These are phyloP conservation scores for Bufo bufo DNA, from an alignment of 2,113 vertebrate genomes.

Conservation along the genomic window DNA sequence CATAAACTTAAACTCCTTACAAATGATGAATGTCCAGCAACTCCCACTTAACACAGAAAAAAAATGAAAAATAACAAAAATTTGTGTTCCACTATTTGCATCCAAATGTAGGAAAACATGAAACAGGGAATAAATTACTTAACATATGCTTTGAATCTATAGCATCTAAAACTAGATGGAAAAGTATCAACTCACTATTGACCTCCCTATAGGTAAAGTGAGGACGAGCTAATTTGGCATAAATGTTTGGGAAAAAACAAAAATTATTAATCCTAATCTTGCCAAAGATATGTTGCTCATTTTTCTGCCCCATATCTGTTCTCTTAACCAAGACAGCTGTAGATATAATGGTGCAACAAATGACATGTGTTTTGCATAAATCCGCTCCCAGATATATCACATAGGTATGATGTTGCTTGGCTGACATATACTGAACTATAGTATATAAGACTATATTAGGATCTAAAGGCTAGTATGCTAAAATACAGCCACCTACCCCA, in stretches of 20 bases:
- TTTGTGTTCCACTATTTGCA: not conserved
- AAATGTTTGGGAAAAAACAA: not conserved
- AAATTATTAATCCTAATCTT: not conserved
- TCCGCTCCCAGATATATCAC: not conserved
- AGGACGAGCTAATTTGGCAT: constrained; percentile 22
- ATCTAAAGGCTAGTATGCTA: not conserved
- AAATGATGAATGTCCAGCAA: constrained; percentile 36
- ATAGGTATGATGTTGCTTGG: not conserved
- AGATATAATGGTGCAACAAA: constrained; percentile 17
- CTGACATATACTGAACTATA: not conserved
- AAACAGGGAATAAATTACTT: constrained; percentile 1
- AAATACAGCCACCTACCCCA: not conserved
- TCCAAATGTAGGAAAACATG: not conserved
- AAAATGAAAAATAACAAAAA: not conserved
- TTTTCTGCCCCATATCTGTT: not conserved
- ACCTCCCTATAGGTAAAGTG: not conserved
- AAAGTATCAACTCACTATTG: not conserved
- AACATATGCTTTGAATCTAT: constrained; percentile 37
- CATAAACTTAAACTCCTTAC: constrained; percentile 23
- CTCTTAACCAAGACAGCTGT: constrained; percentile 3
- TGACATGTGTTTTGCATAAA: constrained; percentile 10
- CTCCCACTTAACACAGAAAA: constrained; percentile 11
- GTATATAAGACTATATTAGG: not conserved
- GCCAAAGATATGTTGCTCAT: constrained; percentile 7
- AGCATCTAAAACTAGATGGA: constrained; percentile 12